Percentiles rank a stretch among this genome's conserved stretches.
Evolutionary conservation across 2,113 vertebrate species (phyloP).

Genomic region (Microtus pennsylvanicus): DNA sequence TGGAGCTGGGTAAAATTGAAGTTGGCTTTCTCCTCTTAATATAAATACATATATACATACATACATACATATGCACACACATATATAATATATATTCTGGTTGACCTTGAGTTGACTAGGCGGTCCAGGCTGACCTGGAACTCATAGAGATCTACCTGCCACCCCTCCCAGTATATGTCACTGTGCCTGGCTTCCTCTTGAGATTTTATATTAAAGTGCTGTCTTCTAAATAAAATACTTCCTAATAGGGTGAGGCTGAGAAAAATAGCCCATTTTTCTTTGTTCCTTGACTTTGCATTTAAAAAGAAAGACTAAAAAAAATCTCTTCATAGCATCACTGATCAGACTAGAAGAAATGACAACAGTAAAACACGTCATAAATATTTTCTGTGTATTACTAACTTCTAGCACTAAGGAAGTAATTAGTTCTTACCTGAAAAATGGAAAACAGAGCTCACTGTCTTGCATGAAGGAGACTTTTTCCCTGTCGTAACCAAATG

Average conservation of each 20-base stretch:
- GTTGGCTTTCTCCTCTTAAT: neutral
- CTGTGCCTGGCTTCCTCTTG: neutral
- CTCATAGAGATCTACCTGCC: neutral
- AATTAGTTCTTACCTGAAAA: slow-evolving; percentile 13
- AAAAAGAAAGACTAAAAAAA: neutral
- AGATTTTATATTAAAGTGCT: neutral
- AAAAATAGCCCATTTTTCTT: neutral
- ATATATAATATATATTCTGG: neutral
- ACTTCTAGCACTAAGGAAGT: neutral
- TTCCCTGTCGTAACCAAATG: neutral
- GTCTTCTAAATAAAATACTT: neutral
- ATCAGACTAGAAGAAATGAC: slow-evolving; percentile 44
- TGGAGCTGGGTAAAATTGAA: neutral
- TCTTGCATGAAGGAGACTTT: neutral
- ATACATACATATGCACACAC: neutral
- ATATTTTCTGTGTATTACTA: neutral
- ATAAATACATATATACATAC: neutral
- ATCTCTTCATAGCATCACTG: neutral
- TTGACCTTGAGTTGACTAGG: neutral
- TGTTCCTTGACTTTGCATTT: neutral
- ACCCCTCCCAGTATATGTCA: neutral
- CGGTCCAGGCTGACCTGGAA: neutral
- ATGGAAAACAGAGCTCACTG: neutral
- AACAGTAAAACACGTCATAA: neutral
- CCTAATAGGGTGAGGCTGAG: neutral